Evolutionary conservation across 2,888 invertebrate species (phyloP).

Genomic region (Drosophila anomelani): DNA sequence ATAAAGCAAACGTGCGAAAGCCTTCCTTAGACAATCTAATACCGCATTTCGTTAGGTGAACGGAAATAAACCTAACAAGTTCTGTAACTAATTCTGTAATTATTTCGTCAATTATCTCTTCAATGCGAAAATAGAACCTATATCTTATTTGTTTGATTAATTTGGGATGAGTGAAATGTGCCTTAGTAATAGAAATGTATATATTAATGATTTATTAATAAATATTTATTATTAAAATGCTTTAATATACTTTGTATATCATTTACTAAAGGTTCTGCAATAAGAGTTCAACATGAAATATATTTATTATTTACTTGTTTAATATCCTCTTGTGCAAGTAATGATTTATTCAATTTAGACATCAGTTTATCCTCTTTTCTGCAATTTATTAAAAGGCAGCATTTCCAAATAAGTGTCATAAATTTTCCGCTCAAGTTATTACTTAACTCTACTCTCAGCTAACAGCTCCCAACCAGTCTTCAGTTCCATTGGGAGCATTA

Average conservation of each 20-base stretch:
- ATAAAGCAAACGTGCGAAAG: constrained; percentile 6
- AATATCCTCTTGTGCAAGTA: background rate
- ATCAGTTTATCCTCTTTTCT: too few species aligned
- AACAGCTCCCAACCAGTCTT: background rate
- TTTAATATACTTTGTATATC: background rate
- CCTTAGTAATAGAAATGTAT: background rate
- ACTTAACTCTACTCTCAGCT: constrained; percentile 1
- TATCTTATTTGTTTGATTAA: background rate
- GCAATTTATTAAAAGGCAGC: constrained; percentile 1
- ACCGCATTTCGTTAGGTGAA: constrained; percentile 12
- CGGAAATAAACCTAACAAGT: background rate
- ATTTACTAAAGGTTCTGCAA: background rate
- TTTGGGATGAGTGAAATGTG: background rate
- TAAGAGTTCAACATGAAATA: background rate
- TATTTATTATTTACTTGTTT: background rate
- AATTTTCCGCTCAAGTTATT: constrained; percentile 9
- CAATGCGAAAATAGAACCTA: background rate
- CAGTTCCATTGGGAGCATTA: background rate
- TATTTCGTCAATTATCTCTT: background rate
- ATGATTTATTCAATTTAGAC: background rate
- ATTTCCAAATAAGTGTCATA: background rate
- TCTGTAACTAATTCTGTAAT: constrained; percentile 6
- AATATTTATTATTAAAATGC: background rate
- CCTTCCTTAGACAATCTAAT: constrained; percentile 13
- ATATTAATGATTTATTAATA: background rate